Evolutionary conservation across 2,797 vertebrate species (phyloP).

Genomic region (Phoebastria nigripes): DNA sequence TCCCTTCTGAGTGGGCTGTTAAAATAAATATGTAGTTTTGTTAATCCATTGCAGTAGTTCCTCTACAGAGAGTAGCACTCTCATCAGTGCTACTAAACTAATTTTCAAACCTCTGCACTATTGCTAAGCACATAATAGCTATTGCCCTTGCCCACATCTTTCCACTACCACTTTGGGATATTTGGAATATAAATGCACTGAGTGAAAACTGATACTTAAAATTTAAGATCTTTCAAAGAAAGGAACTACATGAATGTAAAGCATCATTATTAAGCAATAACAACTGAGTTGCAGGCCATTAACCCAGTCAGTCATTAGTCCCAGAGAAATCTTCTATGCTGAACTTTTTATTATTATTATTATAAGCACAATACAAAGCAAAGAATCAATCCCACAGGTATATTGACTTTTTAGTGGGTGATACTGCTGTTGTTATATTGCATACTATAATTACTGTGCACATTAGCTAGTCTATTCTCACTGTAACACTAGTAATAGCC

Average conservation of each 20-base stretch:
- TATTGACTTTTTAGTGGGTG: background rate
- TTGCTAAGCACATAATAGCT: background rate
- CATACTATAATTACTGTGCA: background rate
- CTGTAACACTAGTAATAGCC: background rate
- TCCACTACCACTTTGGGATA: conserved; percentile 10
- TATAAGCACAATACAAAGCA: background rate
- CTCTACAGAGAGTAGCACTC: background rate
- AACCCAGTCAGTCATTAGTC: conserved; percentile 37
- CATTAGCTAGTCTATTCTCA: background rate
- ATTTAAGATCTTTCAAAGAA: background rate
- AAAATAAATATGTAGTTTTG: background rate
- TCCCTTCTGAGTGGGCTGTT: background rate
- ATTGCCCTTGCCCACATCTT: background rate
- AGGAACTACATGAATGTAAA: background rate
- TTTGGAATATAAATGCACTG: background rate
- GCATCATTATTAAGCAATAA: conserved; percentile 31
- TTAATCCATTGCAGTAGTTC: background rate
- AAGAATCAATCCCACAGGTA: background rate
- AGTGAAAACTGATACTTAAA: conserved; percentile 23
- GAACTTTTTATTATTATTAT: background rate
- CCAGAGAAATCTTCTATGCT: background rate
- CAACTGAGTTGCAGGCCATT: conserved; percentile 15
- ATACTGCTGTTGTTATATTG: background rate
- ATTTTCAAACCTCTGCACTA: background rate
- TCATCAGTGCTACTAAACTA: background rate